A percentile compares a stretch with the other conserved stretches of the same genome.
Evolutionary conservation across 2,113 vertebrate species (phyloP).

Genomic region (Gobius niger): DNA sequence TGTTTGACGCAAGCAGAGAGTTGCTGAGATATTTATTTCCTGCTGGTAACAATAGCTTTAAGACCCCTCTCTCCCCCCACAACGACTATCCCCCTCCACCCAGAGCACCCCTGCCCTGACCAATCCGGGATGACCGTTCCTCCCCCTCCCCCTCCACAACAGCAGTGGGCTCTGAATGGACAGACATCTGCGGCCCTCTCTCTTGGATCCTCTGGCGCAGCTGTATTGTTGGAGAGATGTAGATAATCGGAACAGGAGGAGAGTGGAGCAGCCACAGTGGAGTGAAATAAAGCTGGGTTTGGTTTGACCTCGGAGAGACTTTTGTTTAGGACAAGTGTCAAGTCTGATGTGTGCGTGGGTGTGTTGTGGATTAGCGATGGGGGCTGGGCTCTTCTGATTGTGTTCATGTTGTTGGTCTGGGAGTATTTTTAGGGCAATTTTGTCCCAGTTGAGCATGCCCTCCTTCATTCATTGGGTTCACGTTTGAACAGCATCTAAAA

Average conservation of each 20-base stretch:
- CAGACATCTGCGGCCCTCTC: conserved; percentile 48
- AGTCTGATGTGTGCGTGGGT: conserved; percentile 16
- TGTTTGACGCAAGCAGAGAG: conserved; percentile 12
- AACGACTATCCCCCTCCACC: background rate
- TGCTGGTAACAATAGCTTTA: conserved; percentile 44
- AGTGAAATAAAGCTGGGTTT: conserved; percentile 22
- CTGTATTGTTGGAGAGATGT: conserved; percentile 55
- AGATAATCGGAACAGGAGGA: conserved; percentile 59
- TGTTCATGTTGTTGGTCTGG: background rate
- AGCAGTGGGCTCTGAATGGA: conserved; percentile 35
- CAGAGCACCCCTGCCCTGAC: conserved; percentile 13
- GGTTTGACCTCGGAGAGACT: conserved; percentile 23
- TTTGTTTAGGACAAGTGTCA: conserved; percentile 32
- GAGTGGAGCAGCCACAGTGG: conserved; percentile 31
- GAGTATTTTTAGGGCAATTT: background rate
- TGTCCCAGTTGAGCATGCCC: background rate
- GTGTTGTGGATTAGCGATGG: conserved; percentile 25
- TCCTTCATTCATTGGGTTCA: background rate
- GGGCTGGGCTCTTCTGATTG: conserved; percentile 18
- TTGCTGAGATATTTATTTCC: conserved; percentile 33
- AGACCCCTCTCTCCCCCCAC: conserved; percentile 22
- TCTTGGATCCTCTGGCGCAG: conserved; percentile 23
- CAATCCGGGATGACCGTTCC: background rate
- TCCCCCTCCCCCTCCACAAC: conserved; percentile 14
- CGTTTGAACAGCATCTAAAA: background rate